phyloP scores from a whole-genome alignment of 2,888 invertebrate genomes.

The Imbricaverruca yamaguchii region DNA sequence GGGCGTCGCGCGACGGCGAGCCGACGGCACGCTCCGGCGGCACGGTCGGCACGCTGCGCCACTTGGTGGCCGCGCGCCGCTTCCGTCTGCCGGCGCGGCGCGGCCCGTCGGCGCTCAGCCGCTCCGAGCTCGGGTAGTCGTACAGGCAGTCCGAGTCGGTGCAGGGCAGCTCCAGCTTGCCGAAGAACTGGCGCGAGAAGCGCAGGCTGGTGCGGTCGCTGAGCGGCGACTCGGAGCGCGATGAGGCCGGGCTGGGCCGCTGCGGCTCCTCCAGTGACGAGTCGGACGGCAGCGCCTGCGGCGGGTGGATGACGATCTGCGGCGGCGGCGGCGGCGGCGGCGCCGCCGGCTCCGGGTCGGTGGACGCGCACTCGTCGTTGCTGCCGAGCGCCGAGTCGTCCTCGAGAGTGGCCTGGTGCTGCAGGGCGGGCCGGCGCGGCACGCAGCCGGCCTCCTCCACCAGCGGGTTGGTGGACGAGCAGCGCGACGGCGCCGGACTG shows the following conservation, averaged over 20 bases:
- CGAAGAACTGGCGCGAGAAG: constrained; percentile 32
- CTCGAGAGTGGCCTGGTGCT: constrained; percentile 18
- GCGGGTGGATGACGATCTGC: constrained; percentile 31
- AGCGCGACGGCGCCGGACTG: constrained; percentile 71
- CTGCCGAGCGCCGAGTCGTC: constrained; percentile 28
- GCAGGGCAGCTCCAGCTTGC: constrained; percentile 52
- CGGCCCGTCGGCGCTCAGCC: constrained; percentile 29
- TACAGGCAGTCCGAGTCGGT: constrained; percentile 73
- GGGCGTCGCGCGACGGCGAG: constrained; percentile 23
- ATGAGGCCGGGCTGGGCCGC: constrained; percentile 30
- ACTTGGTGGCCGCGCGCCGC: constrained; percentile 19
- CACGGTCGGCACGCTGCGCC: constrained; percentile 28
- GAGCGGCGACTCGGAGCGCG: constrained; percentile 33
- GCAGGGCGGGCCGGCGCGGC: constrained; percentile 15
- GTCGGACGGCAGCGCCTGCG: constrained; percentile 28
- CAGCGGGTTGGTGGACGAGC: constrained; percentile 70
- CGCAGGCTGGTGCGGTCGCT: constrained; percentile 31
- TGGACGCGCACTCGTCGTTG: constrained; percentile 1
- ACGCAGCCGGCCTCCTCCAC: constrained; percentile 37
- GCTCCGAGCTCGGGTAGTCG: constrained; percentile 68
- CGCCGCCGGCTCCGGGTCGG: background rate
- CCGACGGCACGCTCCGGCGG: constrained; percentile 26
- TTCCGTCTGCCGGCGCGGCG: constrained; percentile 9
- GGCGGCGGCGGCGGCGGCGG: constrained; percentile 30
- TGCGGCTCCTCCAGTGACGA: constrained; percentile 32